Percentiles rank a stretch among this genome's conserved stretches.
phyloP scores from a whole-genome alignment of 2,888 invertebrate species.

The Lepeophtheirus nordmannii region DNA sequence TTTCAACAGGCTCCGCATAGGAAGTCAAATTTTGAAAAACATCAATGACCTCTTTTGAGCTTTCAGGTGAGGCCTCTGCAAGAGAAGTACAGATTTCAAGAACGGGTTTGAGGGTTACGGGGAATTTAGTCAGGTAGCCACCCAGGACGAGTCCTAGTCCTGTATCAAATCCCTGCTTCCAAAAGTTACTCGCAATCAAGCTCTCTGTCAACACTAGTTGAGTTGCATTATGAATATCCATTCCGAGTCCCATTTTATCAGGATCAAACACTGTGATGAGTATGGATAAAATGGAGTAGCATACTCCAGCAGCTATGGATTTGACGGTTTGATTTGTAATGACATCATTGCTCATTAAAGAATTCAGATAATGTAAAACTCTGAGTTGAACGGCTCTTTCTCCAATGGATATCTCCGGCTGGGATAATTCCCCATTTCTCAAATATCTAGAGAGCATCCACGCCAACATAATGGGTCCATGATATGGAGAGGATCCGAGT shows the following conservation, averaged over 20 bases:
- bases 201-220: background rate
- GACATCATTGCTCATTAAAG: background rate
- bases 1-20: slow-evolving; percentile 9
- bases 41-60: slow-evolving; percentile 2
- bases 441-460: slow-evolving; percentile 17
- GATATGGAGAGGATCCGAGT: slow-evolving; percentile 3
- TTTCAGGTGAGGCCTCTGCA: background rate
- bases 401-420: background rate
- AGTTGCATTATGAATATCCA: slow-evolving; percentile 4
- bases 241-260: slow-evolving; percentile 6
- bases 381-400: slow-evolving; percentile 17
- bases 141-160: background rate
- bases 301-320: slow-evolving; percentile 1
- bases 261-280: slow-evolving; percentile 13
- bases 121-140: slow-evolving; percentile 2
- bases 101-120: background rate
- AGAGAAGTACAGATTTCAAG: background rate
- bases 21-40: background rate
- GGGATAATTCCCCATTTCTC: background rate
- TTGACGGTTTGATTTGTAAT: background rate
- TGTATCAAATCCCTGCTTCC: slow-evolving; percentile 6
- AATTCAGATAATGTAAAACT: slow-evolving; percentile 8
- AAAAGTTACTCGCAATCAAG: background rate
- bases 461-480: slow-evolving; percentile 11
- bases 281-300: slow-evolving; percentile 7